These are phyloP conservation scores for Xestobium rufovillosum DNA, from an alignment of 2,888 invertebrate genomes.

Conservation along the genomic window DNA sequence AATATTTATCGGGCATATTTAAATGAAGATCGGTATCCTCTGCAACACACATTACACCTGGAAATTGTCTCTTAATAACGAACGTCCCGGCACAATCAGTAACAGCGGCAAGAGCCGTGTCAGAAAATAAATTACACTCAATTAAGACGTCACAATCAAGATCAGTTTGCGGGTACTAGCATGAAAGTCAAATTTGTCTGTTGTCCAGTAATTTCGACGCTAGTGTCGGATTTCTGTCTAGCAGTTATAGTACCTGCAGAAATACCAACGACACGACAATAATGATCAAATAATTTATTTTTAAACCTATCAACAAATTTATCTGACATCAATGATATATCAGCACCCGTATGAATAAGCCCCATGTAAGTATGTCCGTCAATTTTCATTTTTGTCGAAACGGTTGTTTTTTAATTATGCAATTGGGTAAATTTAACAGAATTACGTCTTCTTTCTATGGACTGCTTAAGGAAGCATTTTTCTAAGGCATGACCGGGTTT, in stretches of 20 bases:
- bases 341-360: slow-evolving; percentile 17
- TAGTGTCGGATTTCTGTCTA: slow-evolving; percentile 7
- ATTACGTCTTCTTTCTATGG: slow-evolving; percentile 7
- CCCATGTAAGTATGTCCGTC: slow-evolving; percentile 7
- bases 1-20: no score
- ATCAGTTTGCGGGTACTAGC: slow-evolving; percentile 6
- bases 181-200: slow-evolving; percentile 11
- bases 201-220: slow-evolving; percentile 14
- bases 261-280: not conserved
- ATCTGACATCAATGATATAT: slow-evolving; percentile 18
- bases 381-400: not conserved
- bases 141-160: slow-evolving; percentile 14
- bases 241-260: slow-evolving; percentile 4
- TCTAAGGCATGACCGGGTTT: slow-evolving; percentile 6
- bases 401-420: no score
- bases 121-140: slow-evolving; percentile 13
- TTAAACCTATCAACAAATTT: slow-evolving; percentile 9
- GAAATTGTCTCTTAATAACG: slow-evolving; percentile 7
- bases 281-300: slow-evolving; percentile 3
- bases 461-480: slow-evolving; percentile 8
- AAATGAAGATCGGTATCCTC: no score
- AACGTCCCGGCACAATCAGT: slow-evolving; percentile 7
- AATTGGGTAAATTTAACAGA: no score
- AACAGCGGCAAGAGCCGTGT: slow-evolving; percentile 8
- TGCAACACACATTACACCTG: slow-evolving; percentile 8